Conservation (phyloP, 2,888 invertebrate genomes). For the Chrysotoxum bicinctum region DNA sequence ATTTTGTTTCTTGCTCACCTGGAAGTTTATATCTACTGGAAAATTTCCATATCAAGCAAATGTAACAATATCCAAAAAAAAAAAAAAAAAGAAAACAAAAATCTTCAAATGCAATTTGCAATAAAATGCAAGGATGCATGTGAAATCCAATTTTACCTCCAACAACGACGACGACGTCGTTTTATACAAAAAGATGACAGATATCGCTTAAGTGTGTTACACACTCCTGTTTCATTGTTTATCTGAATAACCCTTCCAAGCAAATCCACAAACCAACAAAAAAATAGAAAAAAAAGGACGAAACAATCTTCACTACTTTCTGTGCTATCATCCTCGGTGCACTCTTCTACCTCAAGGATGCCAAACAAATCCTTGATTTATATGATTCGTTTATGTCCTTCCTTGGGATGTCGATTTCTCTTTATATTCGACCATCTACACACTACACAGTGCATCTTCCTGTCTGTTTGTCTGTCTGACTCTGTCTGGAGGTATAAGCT, state of each 20-base stretch:
- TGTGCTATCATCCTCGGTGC: slow-evolving; percentile 46
- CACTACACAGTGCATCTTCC: slow-evolving; percentile 56
- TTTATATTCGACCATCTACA: slow-evolving; percentile 27
- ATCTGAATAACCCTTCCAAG: slow-evolving; percentile 60
- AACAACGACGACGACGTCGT: background rate
- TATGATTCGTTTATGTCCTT: slow-evolving; percentile 68
- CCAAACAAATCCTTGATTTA: slow-evolving; percentile 72
- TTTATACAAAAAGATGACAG: slow-evolving; percentile 51
- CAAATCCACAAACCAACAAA: slow-evolving; percentile 21
- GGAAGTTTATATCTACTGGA: slow-evolving; percentile 44
- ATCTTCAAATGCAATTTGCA: slow-evolving; percentile 65
- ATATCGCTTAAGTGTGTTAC: slow-evolving; percentile 54
- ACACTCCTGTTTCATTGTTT: slow-evolving; percentile 45
- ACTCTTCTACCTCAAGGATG: slow-evolving; percentile 49
- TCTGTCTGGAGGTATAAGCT: slow-evolving; percentile 54
- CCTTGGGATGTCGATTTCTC: slow-evolving; percentile 23
- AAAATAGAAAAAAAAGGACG: background rate
- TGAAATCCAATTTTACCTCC: slow-evolving; percentile 54
- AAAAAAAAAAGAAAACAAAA: slow-evolving; percentile 42
- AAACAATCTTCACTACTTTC: slow-evolving; percentile 42
- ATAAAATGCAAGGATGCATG: slow-evolving; percentile 63
- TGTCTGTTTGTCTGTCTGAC: slow-evolving; percentile 64
- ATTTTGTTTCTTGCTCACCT: slow-evolving; percentile 58
- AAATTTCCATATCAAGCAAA: slow-evolving; percentile 56
- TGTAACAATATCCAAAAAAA: background rate